These are phyloP conservation scores for Phortica okadai DNA, from an alignment of 2,888 invertebrate genomes.

Conservation along the genomic window DNA sequence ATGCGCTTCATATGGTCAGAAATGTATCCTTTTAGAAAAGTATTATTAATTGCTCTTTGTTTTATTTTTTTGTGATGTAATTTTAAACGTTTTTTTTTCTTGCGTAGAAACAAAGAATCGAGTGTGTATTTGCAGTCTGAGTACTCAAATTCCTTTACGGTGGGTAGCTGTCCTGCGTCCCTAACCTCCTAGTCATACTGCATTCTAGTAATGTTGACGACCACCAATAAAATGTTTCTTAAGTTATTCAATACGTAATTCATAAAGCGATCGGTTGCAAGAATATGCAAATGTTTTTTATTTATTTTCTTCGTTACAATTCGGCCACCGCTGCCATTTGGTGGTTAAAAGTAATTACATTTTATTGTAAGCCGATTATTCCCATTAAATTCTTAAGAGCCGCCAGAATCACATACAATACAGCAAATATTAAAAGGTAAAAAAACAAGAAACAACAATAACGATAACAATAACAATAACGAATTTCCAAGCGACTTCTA, in stretches of 20 bases:
- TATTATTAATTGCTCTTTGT: too few relatives aligned
- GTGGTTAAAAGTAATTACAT: constrained; percentile 57
- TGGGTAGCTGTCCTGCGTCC: too few relatives aligned
- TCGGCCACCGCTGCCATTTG: constrained; percentile 31
- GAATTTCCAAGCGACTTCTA: constrained; percentile 30
- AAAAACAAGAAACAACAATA: constrained; percentile 27
- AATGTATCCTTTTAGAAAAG: too few relatives aligned
- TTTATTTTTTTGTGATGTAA: too few relatives aligned
- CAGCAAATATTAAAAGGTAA: background rate
- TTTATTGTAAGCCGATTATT: constrained; percentile 65
- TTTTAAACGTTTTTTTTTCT: too few relatives aligned
- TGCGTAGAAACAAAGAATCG: too few relatives aligned
- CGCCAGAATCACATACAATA: constrained; percentile 46
- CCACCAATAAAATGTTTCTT: too few relatives aligned
- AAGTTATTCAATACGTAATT: background rate
- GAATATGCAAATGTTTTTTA: background rate
- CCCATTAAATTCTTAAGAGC: constrained; percentile 62
- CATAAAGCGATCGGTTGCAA: background rate
- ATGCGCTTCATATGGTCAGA: too few relatives aligned
- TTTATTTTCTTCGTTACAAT: background rate
- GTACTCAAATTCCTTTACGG: too few relatives aligned
- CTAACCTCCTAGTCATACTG: too few relatives aligned
- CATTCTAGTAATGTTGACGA: too few relatives aligned
- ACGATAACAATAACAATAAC: constrained; percentile 32
- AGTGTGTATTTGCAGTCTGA: too few relatives aligned